Conservation (phyloP, 2,797 vertebrate species). For the Strix occidentalis region DNA sequence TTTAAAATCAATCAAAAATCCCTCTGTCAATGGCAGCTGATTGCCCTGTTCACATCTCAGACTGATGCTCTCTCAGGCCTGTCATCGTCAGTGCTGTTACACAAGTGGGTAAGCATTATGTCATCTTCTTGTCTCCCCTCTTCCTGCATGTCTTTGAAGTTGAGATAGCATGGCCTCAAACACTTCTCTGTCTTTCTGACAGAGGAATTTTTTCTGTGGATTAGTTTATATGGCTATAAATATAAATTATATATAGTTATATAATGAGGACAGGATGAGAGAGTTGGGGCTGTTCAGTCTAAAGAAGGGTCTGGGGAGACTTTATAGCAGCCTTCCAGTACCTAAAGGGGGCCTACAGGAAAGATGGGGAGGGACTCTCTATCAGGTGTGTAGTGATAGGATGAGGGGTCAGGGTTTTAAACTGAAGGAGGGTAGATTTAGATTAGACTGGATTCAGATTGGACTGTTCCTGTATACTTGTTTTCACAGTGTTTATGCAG, state of each 20-base stretch:
- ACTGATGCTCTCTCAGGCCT: constrained; percentile 10
- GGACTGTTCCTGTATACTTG: neutral
- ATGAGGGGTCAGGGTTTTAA: no score
- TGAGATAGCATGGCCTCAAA: neutral
- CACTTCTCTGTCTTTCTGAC: neutral
- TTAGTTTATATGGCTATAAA: neutral
- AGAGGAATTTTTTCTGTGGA: neutral
- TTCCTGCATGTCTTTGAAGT: neutral
- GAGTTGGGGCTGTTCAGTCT: no score
- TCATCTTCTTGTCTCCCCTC: neutral
- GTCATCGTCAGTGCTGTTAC: neutral
- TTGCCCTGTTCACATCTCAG: neutral
- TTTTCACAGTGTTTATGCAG: neutral
- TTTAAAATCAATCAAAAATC: constrained; percentile 67
- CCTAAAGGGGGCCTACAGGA: no score
- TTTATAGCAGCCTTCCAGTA: no score
- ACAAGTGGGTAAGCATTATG: neutral
- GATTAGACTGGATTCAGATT: no score
- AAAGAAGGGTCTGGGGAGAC: no score
- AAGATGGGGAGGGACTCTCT: no score
- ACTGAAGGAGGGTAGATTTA: no score
- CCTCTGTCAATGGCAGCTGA: constrained; percentile 28
- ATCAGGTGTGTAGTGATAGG: no score
- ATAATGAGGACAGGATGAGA: no score
- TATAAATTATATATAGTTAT: no score